Percentiles rank a stretch among this genome's conserved stretches.
phyloP scores from a whole-genome alignment of 2,797 vertebrate species.

The Jordanella pulchra region DNA sequence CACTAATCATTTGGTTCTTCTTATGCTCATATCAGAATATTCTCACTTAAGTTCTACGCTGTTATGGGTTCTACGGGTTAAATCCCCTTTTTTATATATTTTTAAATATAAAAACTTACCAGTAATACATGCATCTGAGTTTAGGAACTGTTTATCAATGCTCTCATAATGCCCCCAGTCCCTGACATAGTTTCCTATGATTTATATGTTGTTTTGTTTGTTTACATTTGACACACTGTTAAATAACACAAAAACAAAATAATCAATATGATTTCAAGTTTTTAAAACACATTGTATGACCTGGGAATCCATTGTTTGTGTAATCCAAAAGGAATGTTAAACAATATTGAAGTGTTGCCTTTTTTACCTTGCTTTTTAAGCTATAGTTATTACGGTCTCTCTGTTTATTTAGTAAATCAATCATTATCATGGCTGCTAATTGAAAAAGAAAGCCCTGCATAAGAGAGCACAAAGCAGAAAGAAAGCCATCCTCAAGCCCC shows the following conservation, averaged over 20 bases:
- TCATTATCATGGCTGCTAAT: constrained; percentile 49
- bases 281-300: not conserved
- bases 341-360: not conserved
- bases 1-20: no score
- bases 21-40: no score
- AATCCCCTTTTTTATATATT: no score
- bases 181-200: not conserved
- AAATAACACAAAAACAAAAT: not conserved
- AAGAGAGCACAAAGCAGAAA: constrained; percentile 8
- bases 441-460: constrained; percentile 34
- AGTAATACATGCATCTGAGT: not conserved
- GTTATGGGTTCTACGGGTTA: no score
- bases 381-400: constrained; percentile 16
- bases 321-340: not conserved
- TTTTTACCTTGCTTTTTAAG: not conserved
- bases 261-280: not conserved
- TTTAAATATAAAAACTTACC: no score
- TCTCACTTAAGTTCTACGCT: no score
- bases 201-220: not conserved
- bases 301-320: not conserved
- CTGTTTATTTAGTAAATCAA: constrained; percentile 41
- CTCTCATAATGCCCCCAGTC: not conserved
- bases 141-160: not conserved
- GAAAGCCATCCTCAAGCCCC: constrained; percentile 43
- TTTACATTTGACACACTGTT: not conserved